These are phyloP conservation scores for Formica exsecta DNA, from an alignment of 1,140 invertebrate genomes.

Conservation along the genomic window DNA sequence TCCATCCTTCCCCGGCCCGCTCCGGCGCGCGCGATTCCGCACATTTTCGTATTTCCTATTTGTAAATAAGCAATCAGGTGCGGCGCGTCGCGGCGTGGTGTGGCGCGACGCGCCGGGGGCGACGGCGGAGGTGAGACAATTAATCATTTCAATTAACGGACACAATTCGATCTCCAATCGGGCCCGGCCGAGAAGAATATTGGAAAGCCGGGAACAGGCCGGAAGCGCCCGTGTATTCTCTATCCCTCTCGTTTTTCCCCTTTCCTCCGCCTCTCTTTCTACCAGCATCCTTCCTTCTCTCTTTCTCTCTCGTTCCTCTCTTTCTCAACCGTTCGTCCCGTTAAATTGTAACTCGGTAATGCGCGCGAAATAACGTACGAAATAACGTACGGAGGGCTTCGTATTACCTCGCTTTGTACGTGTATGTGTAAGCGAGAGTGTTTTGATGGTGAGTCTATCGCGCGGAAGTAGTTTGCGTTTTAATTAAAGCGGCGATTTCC, in stretches of 20 bases:
- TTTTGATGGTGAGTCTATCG: conserved; percentile 47
- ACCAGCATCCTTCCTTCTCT: no score
- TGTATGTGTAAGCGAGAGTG: neutral
- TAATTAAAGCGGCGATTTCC: conserved; percentile 63
- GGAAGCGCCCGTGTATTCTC: conserved; percentile 75
- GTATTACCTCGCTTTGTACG: conserved; percentile 40
- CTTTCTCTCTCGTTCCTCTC: conserved; percentile 27
- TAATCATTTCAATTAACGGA: conserved; percentile 87
- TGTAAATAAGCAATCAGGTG: conserved; percentile 87
- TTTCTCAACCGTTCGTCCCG: conserved; percentile 35
- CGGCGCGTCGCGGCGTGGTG: conserved; percentile 62
- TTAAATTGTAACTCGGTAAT: conserved; percentile 73
- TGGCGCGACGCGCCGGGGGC: conserved; percentile 64
- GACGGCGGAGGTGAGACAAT: conserved; percentile 85
- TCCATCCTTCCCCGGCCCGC: conserved; percentile 15
- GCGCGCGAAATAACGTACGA: conserved; percentile 65
- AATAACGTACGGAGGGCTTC: conserved; percentile 58
- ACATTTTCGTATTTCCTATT: conserved; percentile 87
- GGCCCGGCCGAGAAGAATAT: conserved; percentile 84
- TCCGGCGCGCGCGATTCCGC: conserved; percentile 75
- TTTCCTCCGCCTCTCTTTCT: conserved; percentile 10
- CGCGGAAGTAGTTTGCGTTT: conserved; percentile 63
- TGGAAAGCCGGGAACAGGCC: conserved; percentile 82
- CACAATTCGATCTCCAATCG: conserved; percentile 86
- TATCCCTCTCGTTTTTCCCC: conserved; percentile 55